These are phyloP conservation scores for Pseudococcus viburni DNA, from an alignment of 2,888 invertebrate genomes.

Conservation along the genomic window DNA sequence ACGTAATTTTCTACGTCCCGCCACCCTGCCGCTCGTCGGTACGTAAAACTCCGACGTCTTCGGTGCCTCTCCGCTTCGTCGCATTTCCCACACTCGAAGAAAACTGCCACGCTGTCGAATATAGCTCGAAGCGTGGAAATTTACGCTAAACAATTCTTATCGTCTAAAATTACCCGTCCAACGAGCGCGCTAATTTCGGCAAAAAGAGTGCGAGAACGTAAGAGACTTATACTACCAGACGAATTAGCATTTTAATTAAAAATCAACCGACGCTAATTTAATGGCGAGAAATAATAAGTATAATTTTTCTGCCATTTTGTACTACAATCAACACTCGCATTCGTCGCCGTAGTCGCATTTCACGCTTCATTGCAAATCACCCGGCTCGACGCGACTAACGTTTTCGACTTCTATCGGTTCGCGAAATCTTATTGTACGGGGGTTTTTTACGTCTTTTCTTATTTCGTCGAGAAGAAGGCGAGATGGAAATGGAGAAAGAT, in stretches of 20 bases:
- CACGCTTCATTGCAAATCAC: background rate
- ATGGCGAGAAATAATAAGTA: conserved; percentile 4
- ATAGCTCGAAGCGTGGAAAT: background rate
- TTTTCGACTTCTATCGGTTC: conserved; percentile 6
- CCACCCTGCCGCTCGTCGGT: background rate
- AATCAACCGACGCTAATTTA: conserved; percentile 39
- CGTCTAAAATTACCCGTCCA: background rate
- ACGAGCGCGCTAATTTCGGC: background rate
- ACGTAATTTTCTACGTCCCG: background rate
- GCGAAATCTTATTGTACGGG: background rate
- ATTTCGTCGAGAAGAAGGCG: background rate
- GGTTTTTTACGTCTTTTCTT: background rate
- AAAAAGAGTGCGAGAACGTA: background rate
- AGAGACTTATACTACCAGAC: background rate
- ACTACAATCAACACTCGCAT: background rate
- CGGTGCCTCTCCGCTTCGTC: background rate
- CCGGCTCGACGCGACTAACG: background rate
- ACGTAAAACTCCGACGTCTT: background rate
- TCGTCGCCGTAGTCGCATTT: background rate
- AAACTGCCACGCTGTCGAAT: conserved; percentile 1
- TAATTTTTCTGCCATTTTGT: background rate
- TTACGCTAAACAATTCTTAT: conserved; percentile 20
- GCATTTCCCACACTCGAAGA: background rate
- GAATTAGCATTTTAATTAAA: conserved; percentile 53
- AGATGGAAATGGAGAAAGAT: background rate